These are phyloP conservation scores for Hydrochoerus hydrochaeris DNA, from an alignment of 2,113 vertebrate species.

Conservation along the genomic window DNA sequence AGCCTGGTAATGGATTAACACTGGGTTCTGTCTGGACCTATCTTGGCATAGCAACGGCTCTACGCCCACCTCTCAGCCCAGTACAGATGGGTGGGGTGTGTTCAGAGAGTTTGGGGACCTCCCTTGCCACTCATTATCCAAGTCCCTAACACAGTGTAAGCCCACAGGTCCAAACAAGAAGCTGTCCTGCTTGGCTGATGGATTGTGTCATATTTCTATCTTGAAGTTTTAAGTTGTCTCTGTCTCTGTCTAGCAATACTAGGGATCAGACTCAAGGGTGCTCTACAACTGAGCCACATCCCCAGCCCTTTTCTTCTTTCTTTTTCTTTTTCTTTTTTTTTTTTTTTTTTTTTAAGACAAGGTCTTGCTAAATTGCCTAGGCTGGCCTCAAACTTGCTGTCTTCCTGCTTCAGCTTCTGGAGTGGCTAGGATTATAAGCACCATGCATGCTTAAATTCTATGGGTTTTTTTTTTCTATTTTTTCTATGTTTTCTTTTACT, in stretches of 20 bases:
- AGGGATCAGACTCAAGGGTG: background rate
- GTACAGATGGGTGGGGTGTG: background rate
- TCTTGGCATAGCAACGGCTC: background rate
- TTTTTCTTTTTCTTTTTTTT: background rate
- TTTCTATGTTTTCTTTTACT: background rate
- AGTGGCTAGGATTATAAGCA: background rate
- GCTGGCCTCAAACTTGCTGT: background rate
- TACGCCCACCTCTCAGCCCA: background rate
- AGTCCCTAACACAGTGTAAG: background rate
- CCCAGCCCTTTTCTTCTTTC: background rate
- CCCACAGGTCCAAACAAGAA: background rate
- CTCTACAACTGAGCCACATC: background rate
- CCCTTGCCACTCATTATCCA: background rate
- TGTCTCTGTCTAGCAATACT: background rate
- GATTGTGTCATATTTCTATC: background rate
- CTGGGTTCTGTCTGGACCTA: slow-evolving; percentile 18
- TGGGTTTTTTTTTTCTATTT: too few relatives aligned
- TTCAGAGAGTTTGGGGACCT: slow-evolving; percentile 27
- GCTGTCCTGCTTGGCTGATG: background rate
- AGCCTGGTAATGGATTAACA: slow-evolving; percentile 57
- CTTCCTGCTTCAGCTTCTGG: background rate
- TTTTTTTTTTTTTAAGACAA: background rate
- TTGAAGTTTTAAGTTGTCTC: background rate
- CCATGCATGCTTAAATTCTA: background rate
- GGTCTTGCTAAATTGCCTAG: background rate